Base-by-base conservation (phyloP, 2,888 invertebrate genomes). In the Catocala nupta region DNA sequence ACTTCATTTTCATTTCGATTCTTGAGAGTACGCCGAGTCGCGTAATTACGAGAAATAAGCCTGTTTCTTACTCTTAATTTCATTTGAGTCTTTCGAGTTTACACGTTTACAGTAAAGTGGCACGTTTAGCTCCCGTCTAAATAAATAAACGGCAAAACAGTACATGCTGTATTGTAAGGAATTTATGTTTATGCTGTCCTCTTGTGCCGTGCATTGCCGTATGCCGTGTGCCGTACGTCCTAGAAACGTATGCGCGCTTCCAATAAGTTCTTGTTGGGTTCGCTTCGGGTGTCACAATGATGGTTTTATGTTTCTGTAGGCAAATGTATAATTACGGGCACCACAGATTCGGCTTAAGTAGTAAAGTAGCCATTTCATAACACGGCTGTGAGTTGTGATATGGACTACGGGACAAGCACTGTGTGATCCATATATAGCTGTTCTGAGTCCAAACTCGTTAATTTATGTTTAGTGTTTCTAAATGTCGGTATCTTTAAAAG, bases 31-130 rank as follows among this genome's bases (percentile, higher is more conserved):
- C 73, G 55, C 73, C 68, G 67, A 80, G 78, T 70, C 68, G 64
- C 67, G 80, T 84, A 83, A 84, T 85, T 82, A 78, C 70, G 63
- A 71, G 71, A 68, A 82, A 77, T 85, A 82, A 84, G 83, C 82
- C 75, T 81, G 80, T 84, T 87, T 77, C 80, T 78, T 80, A 69
- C 70, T 77, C 71, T 45, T 82, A 81, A 87, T 83, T 85, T 83
- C 71, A 82, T 83, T 84, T 70, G 67, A 80, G 75, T 59, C 73
- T 72, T 66, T 68, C 64, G 70, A 75, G 76, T 79, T 79, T 77
- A 73, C 75, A 39, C 36, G 36, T 5, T n/a, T 16, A 34, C 45
- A 25, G 13, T 47, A 11, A 39, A 39, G 36, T 1, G 66, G 63
- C 61, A 66, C 77, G 63, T 63, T 78, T 70, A 71, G 77, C 75